Percentiles rank a stretch among this genome's conserved stretches.
Evolutionary conservation across 2,113 vertebrate species (phyloP).

Genomic region (Rattus rattus): DNA sequence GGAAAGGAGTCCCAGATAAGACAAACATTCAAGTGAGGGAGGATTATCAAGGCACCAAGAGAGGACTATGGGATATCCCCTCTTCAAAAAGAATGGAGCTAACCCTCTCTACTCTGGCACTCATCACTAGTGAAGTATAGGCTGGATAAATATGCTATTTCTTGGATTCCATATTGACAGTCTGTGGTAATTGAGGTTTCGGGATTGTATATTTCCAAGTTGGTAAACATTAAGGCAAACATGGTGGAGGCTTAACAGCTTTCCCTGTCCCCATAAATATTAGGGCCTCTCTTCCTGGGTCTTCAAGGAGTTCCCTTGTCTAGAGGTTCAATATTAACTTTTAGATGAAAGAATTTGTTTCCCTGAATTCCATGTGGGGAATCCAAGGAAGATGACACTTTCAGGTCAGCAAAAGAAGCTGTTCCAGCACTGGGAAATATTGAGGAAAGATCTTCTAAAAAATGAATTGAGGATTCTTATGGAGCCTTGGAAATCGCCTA

Average conservation of each 20-base stretch:
- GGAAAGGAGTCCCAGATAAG: neutral
- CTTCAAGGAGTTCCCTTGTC: neutral
- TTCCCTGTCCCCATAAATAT: neutral
- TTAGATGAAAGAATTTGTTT: neutral
- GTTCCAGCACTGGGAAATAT: neutral
- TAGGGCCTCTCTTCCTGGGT: neutral
- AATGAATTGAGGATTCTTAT: neutral
- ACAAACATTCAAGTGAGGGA: neutral
- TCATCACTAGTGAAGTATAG: neutral
- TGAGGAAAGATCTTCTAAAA: neutral
- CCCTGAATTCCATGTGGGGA: neutral
- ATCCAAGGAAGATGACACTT: neutral
- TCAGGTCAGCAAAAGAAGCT: neutral
- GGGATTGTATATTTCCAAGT: neutral
- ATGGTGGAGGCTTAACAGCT: neutral
- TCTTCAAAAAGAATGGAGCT: neutral
- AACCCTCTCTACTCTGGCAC: neutral
- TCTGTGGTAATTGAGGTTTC: neutral
- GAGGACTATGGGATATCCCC: neutral
- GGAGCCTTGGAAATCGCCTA: neutral
- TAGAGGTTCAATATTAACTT: neutral
- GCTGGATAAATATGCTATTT: neutral
- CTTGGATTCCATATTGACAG: neutral
- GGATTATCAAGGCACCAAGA: neutral
- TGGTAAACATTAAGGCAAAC: neutral